Base-by-base conservation (phyloP, 2,888 invertebrate species). In the Mellilla xanthometata region DNA sequence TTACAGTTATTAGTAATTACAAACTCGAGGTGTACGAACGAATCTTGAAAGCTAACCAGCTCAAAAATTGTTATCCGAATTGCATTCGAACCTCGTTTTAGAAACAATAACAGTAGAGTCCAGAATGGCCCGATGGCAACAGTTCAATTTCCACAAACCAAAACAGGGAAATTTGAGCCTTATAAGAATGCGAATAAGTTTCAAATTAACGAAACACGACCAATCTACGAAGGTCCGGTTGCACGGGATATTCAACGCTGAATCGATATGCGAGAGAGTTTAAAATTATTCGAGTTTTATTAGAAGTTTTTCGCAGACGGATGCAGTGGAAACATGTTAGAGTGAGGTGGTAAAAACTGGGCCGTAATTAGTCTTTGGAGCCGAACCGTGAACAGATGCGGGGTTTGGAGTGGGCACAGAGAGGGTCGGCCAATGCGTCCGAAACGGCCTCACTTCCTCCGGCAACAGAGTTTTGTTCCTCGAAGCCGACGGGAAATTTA, bases 321-420 rank as follows among this genome's bases (percentile, higher is more conserved):
- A 62, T 68, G 69, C 68, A 72, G 60, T 67, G 69, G 70, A 68
- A 76, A 71, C 72, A 77, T 70, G 72, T 74, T 68, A 73, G 65
- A 68, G 72, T 50, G 67, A 69, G 70, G 69, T 68, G 72, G 77
- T 78, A 80, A 80, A 81, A 81, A 81, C 75, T 76, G 69, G 61
- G 72, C 59, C 64, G 79, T 85, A 86, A 86, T 86, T 84, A 86
- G 83, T 82, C 72, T 77, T 76, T 76, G 73, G 68, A 79, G 68
- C 55, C 68, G 71, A 76, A 76, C 79, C 73, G 78, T 78, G 76
- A 80, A 80, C 76, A 72, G 73, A 53, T 55, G 57, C 51, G 46
- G 44, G 49, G 44, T 38, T 41, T 34, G 13, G 45, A 50, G 39
- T 40, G 23, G 51, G 38, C 53, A 22, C 41, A 34, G 49, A n/a